These are phyloP conservation scores for Dufourea novaeangliae DNA, from an alignment of 1,140 invertebrate species.

Conservation along the genomic window DNA sequence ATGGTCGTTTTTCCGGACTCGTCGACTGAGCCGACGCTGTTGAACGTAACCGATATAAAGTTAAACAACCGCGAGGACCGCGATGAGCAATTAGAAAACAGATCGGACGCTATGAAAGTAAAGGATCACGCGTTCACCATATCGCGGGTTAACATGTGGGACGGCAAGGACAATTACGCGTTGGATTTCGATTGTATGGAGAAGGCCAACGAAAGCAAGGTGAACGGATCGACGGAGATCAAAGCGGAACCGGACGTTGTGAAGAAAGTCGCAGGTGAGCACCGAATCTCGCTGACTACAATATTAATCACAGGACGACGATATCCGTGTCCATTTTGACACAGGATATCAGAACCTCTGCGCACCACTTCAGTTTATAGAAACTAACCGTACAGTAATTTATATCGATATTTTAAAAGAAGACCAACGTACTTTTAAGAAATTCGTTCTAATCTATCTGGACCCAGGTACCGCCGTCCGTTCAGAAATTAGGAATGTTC, in stretches of 20 bases:
- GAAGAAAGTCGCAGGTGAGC: slow-evolving; percentile 74
- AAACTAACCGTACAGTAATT: too few relatives aligned
- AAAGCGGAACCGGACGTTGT: slow-evolving; percentile 66
- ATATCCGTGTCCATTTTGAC: too few relatives aligned
- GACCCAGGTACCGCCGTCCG: too few relatives aligned
- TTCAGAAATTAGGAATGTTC: too few relatives aligned
- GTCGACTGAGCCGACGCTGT: slow-evolving; percentile 69
- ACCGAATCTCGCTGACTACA: background rate
- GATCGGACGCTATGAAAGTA: background rate
- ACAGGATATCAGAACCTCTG: too few relatives aligned
- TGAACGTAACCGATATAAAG: slow-evolving; percentile 62
- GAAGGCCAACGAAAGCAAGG: slow-evolving; percentile 47
- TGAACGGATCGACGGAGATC: slow-evolving; percentile 56
- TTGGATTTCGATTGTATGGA: slow-evolving; percentile 53
- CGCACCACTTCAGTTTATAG: too few relatives aligned
- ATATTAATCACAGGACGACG: too few relatives aligned
- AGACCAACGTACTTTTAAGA: too few relatives aligned
- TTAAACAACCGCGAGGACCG: slow-evolving; percentile 39
- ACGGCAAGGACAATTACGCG: slow-evolving; percentile 55
- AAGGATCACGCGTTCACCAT: slow-evolving; percentile 48
- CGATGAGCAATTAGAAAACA: slow-evolving; percentile 36
- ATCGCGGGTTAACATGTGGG: slow-evolving; percentile 32
- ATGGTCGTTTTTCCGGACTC: slow-evolving; percentile 77
- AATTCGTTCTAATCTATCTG: too few relatives aligned
- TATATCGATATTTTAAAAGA: too few relatives aligned